Base-by-base conservation (phyloP, 2,888 invertebrate genomes). In the Habroteleia sp. region DNA sequence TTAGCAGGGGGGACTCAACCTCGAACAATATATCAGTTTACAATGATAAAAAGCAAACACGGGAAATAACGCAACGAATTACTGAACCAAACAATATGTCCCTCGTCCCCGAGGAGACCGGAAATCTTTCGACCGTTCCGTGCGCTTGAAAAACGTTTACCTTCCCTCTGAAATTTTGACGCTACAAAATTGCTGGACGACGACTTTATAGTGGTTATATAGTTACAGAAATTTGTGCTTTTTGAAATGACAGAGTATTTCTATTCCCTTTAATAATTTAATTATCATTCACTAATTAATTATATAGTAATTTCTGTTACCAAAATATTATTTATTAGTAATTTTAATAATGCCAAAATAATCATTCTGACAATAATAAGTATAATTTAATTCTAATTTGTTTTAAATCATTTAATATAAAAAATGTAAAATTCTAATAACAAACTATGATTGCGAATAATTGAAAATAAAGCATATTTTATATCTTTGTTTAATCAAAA, bases 31-130 rank as follows among this genome's bases (percentile, higher is more conserved):
- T 84, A 85, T 84, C 84, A 82, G 85, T 84, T 84, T 85, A 84
- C 84, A 84, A 85, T 84, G 84, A 85, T 85, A 85, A 85, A 85
- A 85, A 86, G 84, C 84, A 86, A 86, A 85, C 85, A 86, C 78
- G 81, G 82, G 80, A 84, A 84, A 85, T 84, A 85, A 85, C 84
- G 80, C 76, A 80, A 83, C 82, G 84, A 86, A 84, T 85, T 84
- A 85, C 84, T 82, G 83, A 84, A 84, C 83, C 85, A 84, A 85
- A 85, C 85, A 85, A 84, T 85, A 84, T 84, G 85, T 85, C 84
- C 83, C 84, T 74, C 50, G 83, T 82, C 83, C 80, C 82, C 78
- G 66, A 81, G 83, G 82, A 83, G 80, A 80, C 68, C 60, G 77
- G 77, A 78, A 66, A 80, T 82, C 80, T 84, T 83, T 80, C 82